phyloP scores from a whole-genome alignment of 1,140 invertebrate genomes.

The Aethina tumida region DNA sequence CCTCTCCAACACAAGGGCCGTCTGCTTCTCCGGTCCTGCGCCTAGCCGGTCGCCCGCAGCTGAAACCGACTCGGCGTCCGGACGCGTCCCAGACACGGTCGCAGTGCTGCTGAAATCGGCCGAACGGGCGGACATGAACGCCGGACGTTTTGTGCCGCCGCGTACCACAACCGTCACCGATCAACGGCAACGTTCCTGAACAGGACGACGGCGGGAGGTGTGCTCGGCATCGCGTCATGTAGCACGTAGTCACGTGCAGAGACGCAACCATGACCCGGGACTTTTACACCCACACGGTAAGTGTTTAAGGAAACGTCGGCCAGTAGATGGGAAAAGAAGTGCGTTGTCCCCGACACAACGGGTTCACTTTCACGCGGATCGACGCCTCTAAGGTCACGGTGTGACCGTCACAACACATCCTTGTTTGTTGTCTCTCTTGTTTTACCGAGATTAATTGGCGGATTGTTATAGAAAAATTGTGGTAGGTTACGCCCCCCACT shows the following conservation, averaged over 20 bases:
- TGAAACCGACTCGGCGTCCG: constrained; percentile 8
- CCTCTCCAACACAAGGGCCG: background rate
- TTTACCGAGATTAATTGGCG: background rate
- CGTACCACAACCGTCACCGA: constrained; percentile 1
- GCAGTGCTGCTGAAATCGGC: constrained; percentile 18
- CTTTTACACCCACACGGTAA: constrained; percentile 29
- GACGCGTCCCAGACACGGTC: constrained; percentile 1
- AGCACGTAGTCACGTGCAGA: constrained; percentile 12
- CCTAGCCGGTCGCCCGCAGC: constrained; percentile 23
- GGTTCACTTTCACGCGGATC: constrained; percentile 2
- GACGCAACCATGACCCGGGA: constrained; percentile 25
- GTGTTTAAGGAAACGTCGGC: too few relatives aligned
- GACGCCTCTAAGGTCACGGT: background rate
- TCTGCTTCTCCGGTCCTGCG: background rate
- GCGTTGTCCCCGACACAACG: too few relatives aligned
- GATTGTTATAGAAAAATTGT: background rate
- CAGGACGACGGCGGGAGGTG: constrained; percentile 7
- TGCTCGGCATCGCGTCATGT: constrained; percentile 12
- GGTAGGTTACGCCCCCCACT: too few relatives aligned
- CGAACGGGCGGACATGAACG: constrained; percentile 8
- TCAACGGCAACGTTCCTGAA: constrained; percentile 11
- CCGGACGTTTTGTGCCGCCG: background rate
- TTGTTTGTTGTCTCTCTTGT: background rate
- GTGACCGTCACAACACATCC: background rate
- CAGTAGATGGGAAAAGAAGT: too few relatives aligned